These are phyloP conservation scores for Habroteleia sp. DNA, from an alignment of 2,888 invertebrate species.

Conservation along the genomic window DNA sequence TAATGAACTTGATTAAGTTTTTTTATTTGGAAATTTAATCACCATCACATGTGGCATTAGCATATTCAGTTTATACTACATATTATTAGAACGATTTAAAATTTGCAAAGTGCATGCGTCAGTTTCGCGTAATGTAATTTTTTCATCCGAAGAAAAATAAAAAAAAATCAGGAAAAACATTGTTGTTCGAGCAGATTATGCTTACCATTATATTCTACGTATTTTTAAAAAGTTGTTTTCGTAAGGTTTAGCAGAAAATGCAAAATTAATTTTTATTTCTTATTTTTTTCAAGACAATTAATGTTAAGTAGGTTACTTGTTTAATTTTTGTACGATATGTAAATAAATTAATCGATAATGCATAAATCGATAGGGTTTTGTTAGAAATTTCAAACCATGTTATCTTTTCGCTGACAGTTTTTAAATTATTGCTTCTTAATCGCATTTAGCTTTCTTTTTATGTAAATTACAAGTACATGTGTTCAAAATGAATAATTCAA, in stretches of 20 bases:
- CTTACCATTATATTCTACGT: slow-evolving; percentile 11
- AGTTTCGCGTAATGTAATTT: neutral
- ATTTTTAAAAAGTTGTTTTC: neutral
- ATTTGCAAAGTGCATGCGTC: too few species aligned
- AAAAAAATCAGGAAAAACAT: slow-evolving; percentile 5
- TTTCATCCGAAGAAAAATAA: neutral
- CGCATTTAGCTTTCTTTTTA: too few species aligned
- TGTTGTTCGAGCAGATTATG: neutral
- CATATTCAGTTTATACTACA: neutral
- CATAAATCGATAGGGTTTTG: too few species aligned
- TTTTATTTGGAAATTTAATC: neutral
- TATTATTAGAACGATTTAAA: neutral
- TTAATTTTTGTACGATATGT: too few species aligned
- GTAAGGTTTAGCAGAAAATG: neutral
- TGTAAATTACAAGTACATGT: slow-evolving; percentile 1
- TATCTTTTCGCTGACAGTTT: too few species aligned
- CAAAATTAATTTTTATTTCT: slow-evolving; percentile 6
- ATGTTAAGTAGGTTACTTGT: slow-evolving; percentile 6
- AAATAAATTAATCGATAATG: too few species aligned
- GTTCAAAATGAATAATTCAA: slow-evolving; percentile 3
- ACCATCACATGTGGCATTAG: neutral
- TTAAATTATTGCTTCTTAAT: too few species aligned
- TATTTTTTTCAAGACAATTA: neutral
- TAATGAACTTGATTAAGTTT: too few species aligned
- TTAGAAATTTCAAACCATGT: too few species aligned